Base-by-base conservation (phyloP, 2,797 vertebrate genomes). In the Varecia variegata region DNA sequence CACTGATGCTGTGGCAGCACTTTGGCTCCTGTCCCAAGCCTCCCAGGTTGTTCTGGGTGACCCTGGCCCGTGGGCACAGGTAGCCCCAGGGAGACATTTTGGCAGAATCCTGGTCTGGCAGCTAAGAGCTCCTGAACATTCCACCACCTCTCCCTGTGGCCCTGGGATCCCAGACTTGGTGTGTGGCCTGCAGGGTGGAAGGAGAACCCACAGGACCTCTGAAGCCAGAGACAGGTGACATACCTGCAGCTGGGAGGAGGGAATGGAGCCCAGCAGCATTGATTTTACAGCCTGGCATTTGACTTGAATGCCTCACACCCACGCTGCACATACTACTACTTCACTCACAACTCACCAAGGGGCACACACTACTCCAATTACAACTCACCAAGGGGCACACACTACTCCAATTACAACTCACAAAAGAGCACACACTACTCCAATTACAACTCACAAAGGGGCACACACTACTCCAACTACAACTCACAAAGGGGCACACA, bases 281-380 rank as follows among this genome's bases (percentile, higher is more conserved):
- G 7, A 12, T 13, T n/a, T 40, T 17, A 27, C 45, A 65, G n/a
- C 35, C 45, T 32, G 15, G 0, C 0, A 0, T 83, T 12, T 9
- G 62, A 30, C 38, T 14, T 21, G 68, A 76, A 62, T 20, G 83
- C 43, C 32, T 20, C 73, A 11, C 5, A 4, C 25, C 18, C 38
- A 38, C 15, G 8, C 2, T 13, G 15, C 52, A 52, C 32, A 5
- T 1, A 4, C 2, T 11, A 4, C 21, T 21, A 3, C 15, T 30
- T 62, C 52, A 25, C 58, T 20, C 65, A 30, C 56, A 81, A 7
- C 25, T 17, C 54, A 73, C 70, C 43, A 30, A 30, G 70, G 54
- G n/a, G 65, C 68, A 23, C 18, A 9, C 11, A 4, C 4, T 7
- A 5, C 20, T 27, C 71, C 50, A 30, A 47, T 27, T 38, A n/a